Base-by-base conservation (phyloP, 2,888 invertebrate species). In the Drosophila greeni region DNA sequence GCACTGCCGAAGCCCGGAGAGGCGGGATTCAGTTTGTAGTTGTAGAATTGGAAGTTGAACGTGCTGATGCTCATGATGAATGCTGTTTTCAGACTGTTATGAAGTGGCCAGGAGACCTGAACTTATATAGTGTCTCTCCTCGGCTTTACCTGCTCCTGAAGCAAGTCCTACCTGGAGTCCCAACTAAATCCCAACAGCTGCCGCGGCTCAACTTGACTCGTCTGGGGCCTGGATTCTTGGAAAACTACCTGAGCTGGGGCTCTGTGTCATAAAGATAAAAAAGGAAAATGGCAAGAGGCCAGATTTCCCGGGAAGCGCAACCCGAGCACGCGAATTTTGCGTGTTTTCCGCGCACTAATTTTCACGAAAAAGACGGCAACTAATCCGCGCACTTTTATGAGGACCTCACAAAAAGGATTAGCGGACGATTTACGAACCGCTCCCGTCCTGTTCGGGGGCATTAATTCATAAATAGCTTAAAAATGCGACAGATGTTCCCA, bases 391-490 rank as follows among this genome's bases (percentile, higher is more conserved):
- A 29, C 59, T 36, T 53, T 67, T 54, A 59, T 65, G 51, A 39
- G 52, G 26, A 49, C 7, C 42, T 56, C 47, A 66, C 64, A 33
- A 73, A 78, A 79, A 79, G 79, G 84, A 79, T 79, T 79, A 78
- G 69, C 55, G 48, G 29, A 69, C 56, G 23, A 40, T 77, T 82
- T 66, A 72, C 67, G 73, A 52, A 45, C 56, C 48, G 14, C 57
- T 20, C n/a, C 7, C 20, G 48, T 47, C 45, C 51, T 33, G 23
- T 31, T 24, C 57, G 54, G 47, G 56, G 49, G 61, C 68, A 73
- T 68, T 75, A 65, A 79, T 81, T 83, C 79, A 79, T 66, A 81
- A 83, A 81, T 72, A 81, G 79, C 77, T 83, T 79, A 75, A 67
- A 68, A 75, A 66, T 37, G 60, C 64, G 62, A 66, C 79, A 79